Evolutionary conservation across 2,888 invertebrate species (phyloP).

Genomic region (Dynastes hyllus): DNA sequence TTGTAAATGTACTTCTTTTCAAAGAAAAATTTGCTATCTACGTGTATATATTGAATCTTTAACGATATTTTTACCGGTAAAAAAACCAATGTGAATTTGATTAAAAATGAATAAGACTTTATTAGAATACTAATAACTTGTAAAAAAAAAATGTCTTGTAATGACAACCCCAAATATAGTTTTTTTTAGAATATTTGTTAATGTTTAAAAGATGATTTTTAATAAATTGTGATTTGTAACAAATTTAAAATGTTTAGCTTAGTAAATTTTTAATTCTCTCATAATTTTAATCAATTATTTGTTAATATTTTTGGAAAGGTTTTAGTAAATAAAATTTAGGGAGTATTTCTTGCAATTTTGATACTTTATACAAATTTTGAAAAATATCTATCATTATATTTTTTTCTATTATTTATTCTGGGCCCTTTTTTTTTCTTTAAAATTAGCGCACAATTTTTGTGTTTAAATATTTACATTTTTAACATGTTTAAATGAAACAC

Average conservation of each 20-base stretch:
- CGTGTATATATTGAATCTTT: constrained; percentile 41
- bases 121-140: constrained; percentile 26
- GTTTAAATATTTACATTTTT: not conserved
- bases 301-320: constrained; percentile 16
- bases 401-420: too few species aligned
- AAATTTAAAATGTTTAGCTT: constrained; percentile 1
- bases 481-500: not conserved
- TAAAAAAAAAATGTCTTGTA: constrained; percentile 16
- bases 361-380: not conserved
- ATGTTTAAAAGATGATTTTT: constrained; percentile 23
- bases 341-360: constrained; percentile 6
- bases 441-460: constrained; percentile 17
- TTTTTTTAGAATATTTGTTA: constrained; percentile 23
- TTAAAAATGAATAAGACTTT: constrained; percentile 27
- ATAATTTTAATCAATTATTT: not conserved
- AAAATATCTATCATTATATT: too few species aligned
- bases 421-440: not conserved
- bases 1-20: constrained; percentile 41
- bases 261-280: not conserved
- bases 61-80: constrained; percentile 45
- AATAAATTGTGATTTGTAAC: constrained; percentile 41
- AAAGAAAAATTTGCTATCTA: constrained; percentile 39
- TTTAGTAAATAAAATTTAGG: constrained; percentile 2
- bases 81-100: constrained; percentile 15
- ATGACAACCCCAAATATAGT: too few species aligned